Evolutionary conservation across 1,140 invertebrate species (phyloP), one percentile per base, ranked within the genome.

Genomic region (Acromyrmex charruanus): DNA sequence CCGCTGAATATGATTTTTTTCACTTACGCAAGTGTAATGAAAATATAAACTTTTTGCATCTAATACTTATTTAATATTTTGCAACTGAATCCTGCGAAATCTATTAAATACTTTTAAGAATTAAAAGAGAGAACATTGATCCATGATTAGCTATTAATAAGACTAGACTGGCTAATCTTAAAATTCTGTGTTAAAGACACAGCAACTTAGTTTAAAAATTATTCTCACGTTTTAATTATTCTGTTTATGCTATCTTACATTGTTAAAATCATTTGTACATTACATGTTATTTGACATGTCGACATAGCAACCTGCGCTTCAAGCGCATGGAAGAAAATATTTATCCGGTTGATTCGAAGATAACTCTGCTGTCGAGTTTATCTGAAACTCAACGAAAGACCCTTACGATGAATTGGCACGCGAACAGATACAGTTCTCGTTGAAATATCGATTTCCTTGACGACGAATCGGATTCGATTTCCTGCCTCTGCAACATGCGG

Each of bases 371-470:
- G 72, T 53, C 28, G 53, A 82, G 39, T 74, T 72, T 74, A 63
- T 66, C 80, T 51, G 66, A 86, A 79, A 59, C 61, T 71, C 39
- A 21, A 68, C 28, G 65, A 71, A 44, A 31, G 53, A 39, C 39
- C 63, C 53, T 71, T 71, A 86, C 66, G 68, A 80, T 31, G 75
- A 80, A 71, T 71, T 71, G 49, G 44, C 55, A 80, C 69, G 69
- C 71, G 51, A 63, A 53, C 61, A 75, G 63, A 59, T 44, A 80
- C 31, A 14, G 55, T 59, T 5, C 58, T 25, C 28, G 18, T 55
- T 69, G 31, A 39, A 55, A 35, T 72, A 81, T 69, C 85, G 80
- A 55, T 79, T 79, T 49, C 25, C 44, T 61, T 68, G 49, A 79
- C 65, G 65, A 81, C 68, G 59, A 71, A 53, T 71, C 44, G 35